Evolutionary conservation across 2,113 vertebrate genomes (phyloP).

Genomic region (Cololabis saira): DNA sequence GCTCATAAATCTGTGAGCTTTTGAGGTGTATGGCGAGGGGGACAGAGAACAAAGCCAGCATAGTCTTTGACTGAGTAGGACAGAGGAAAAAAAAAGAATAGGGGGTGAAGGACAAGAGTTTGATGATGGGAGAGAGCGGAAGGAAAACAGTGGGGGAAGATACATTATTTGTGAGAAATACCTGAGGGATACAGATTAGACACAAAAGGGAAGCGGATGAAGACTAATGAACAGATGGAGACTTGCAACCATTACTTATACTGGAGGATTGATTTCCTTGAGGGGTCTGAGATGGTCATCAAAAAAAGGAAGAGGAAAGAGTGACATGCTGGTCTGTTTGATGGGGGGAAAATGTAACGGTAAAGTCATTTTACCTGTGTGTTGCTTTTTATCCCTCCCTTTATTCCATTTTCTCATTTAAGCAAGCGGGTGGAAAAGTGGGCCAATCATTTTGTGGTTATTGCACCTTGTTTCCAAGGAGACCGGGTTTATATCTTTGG

Average conservation of each 20-base stretch:
- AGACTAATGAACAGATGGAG: slow-evolving; percentile 20
- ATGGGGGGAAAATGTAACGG: slow-evolving; percentile 21
- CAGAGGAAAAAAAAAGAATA: slow-evolving; percentile 22
- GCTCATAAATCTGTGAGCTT: slow-evolving; percentile 64
- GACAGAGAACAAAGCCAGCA: slow-evolving; percentile 30
- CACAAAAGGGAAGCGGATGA: slow-evolving; percentile 35
- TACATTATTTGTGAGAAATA: slow-evolving; percentile 40
- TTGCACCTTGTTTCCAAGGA: slow-evolving; percentile 56
- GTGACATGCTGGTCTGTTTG: slow-evolving; percentile 16
- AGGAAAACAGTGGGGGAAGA: slow-evolving; percentile 36
- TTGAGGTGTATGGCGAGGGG: slow-evolving; percentile 38
- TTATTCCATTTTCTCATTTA: slow-evolving; percentile 54
- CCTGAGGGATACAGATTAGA: slow-evolving; percentile 33
- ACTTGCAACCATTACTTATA: not conserved
- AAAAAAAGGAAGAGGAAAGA: slow-evolving; percentile 28
- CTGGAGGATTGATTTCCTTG: not conserved
- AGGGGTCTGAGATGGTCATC: not conserved
- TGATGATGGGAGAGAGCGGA: slow-evolving; percentile 32
- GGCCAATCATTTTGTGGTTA: slow-evolving; percentile 28
- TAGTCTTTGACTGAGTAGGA: slow-evolving; percentile 2
- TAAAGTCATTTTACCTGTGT: slow-evolving; percentile 57
- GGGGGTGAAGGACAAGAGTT: slow-evolving; percentile 15
- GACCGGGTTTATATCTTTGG: slow-evolving; percentile 35
- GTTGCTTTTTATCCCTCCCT: slow-evolving; percentile 17
- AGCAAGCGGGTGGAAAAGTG: slow-evolving; percentile 44